phyloP scores from a whole-genome alignment of 2,797 vertebrate genomes.

The Ispidina picta region DNA sequence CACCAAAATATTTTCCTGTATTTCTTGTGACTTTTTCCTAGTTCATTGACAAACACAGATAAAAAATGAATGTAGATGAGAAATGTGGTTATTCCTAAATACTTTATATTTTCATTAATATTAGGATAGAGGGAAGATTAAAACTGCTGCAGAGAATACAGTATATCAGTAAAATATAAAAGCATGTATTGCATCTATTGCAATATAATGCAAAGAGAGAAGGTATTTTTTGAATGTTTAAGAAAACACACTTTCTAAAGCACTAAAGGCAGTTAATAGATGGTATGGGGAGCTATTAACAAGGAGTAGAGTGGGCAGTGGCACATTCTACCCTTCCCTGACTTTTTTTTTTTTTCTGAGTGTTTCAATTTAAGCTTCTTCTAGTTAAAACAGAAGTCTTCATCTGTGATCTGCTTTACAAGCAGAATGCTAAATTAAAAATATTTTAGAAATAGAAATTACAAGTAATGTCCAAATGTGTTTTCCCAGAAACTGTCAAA shows the following conservation, averaged over 20 bases:
- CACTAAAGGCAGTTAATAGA: background rate
- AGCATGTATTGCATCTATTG: background rate
- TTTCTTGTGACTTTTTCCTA: background rate
- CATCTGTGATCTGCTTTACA: background rate
- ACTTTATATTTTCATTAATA: background rate
- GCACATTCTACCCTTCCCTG: background rate
- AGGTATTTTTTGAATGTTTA: background rate
- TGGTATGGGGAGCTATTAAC: background rate
- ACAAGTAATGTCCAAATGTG: background rate
- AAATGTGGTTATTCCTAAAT: background rate
- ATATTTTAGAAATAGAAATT: background rate
- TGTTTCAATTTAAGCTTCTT: background rate
- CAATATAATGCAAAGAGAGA: background rate
- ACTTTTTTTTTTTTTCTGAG: background rate
- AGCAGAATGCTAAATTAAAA: background rate
- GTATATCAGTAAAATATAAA: background rate
- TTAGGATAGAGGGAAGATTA: background rate
- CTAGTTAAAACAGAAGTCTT: background rate
- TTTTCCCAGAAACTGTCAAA: background rate
- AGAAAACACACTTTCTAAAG: background rate
- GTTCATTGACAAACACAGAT: background rate
- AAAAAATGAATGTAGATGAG: background rate
- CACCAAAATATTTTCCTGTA: background rate
- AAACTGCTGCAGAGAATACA: background rate
- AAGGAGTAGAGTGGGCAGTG: background rate